Evolutionary conservation across 2,888 invertebrate genomes (phyloP).

Genomic region (Oeneis ivallda): DNA sequence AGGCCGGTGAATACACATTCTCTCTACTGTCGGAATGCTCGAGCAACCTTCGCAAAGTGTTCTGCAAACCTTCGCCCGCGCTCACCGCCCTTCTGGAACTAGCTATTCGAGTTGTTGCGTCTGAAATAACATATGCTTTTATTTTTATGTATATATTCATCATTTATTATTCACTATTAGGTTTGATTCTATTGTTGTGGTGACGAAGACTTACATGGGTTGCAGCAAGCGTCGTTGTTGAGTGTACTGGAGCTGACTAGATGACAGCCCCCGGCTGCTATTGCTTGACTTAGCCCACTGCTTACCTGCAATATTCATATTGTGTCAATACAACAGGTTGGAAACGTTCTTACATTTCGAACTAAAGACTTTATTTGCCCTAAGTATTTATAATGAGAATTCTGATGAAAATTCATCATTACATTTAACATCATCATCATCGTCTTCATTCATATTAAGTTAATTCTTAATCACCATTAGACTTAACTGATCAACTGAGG

Average conservation of each 20-base stretch:
- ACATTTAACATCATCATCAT: too few relatives aligned
- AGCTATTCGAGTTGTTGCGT: slow-evolving; percentile 62
- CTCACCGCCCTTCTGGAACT: slow-evolving; percentile 67
- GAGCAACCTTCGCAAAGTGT: slow-evolving; percentile 88
- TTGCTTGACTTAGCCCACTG: slow-evolving; percentile 73
- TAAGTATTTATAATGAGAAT: too few relatives aligned
- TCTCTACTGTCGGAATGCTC: slow-evolving; percentile 88
- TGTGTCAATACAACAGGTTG: too few relatives aligned
- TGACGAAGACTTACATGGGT: slow-evolving; percentile 63
- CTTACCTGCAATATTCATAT: slow-evolving; percentile 57
- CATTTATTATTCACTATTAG: too few relatives aligned
- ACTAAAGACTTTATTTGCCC: too few relatives aligned
- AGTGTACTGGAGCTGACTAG: slow-evolving; percentile 72
- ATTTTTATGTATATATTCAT: too few relatives aligned
- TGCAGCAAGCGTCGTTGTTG: slow-evolving; percentile 68
- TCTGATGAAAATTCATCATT: too few relatives aligned
- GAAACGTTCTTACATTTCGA: too few relatives aligned
- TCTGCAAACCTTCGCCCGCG: slow-evolving; percentile 85
- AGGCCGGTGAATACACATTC: slow-evolving; percentile 82
- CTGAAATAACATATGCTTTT: slow-evolving; percentile 44
- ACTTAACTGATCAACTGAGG: too few relatives aligned
- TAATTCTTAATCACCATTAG: too few relatives aligned
- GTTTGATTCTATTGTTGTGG: too few relatives aligned
- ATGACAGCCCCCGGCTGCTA: slow-evolving; percentile 75
- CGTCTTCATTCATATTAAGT: too few relatives aligned